Evolutionary conservation across 2,888 invertebrate species (phyloP), one percentile per base, ranked within the genome.

Genomic region (Aspidiotus rigidus): DNA sequence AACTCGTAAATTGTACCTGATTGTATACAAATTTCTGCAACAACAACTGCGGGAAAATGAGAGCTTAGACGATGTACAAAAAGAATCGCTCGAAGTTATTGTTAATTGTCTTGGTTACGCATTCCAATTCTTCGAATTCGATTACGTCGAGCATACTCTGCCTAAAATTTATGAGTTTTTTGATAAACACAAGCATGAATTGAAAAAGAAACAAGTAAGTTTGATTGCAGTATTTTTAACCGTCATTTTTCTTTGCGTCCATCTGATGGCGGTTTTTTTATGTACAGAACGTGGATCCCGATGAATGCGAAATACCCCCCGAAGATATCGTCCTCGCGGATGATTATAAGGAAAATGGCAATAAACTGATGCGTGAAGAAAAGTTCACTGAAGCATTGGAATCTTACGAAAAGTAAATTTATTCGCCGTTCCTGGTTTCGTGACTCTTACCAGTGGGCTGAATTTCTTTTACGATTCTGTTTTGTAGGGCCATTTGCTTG

Each of bases 301-400:
- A 62, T 44, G 81, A 81, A 7, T 83, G 85, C 75, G 81, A 80
- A 2, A 83, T 67, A 16, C n/a, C 60, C 1, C 60, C 67, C 8
- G 67, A 67, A 40, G 60, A 67, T 60, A 67, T 67, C 40, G 67
- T 67, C 9, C 17, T 87, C 75, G 95, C 94, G 7, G 96, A 96
- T 77, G 81, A 81, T 41, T 82, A 90, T 54, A 98, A 97, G 79
- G 90, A 88, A 76, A 87, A 89, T 77, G 96, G 95, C 72, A 92
- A 90, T 79, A 83, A 85, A 61, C 81, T 89, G n/a, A 94, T 98
- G 93, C 93, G 91, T 77, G 83, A 83, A 44, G 87, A 89, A 71
- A 86, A 88, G 74, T 86, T 84, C 76, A 81, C 83, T 39, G 93
- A 93, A 77, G 97, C 97, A 13, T 79, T 95, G 49, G 83, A 85